Evolutionary conservation across 2,888 invertebrate species (phyloP).

Genomic region (Ariolimax columbianus): DNA sequence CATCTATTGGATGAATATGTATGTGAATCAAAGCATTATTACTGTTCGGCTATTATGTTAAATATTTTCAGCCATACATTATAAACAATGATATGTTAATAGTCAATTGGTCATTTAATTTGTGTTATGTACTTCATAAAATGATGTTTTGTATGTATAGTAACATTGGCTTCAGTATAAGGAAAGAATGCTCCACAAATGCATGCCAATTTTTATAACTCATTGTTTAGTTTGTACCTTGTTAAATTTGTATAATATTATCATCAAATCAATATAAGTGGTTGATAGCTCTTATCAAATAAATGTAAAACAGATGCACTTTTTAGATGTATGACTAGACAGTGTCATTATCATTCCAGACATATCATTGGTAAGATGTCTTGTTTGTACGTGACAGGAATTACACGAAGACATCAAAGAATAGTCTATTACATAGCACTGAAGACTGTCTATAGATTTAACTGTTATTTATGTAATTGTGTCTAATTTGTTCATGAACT

Average conservation of each 20-base stretch:
- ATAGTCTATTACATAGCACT: background rate
- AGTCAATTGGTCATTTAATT: background rate
- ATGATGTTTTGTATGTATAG: background rate
- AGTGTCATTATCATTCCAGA: background rate
- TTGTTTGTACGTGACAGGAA: background rate
- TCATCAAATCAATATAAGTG: background rate
- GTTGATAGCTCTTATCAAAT: too few species aligned
- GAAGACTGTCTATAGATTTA: background rate
- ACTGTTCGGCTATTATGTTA: background rate
- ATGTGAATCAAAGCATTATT: background rate
- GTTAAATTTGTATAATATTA: background rate
- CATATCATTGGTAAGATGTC: background rate
- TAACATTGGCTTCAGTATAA: background rate
- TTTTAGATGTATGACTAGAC: background rate
- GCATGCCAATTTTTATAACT: background rate
- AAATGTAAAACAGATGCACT: background rate
- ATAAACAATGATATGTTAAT: background rate
- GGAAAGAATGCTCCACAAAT: background rate
- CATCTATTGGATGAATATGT: background rate
- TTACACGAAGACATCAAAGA: background rate
- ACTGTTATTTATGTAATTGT: too few species aligned
- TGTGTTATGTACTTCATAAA: background rate
- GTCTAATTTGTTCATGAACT: too few species aligned
- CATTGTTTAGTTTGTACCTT: background rate
- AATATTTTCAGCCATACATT: background rate